phyloP scores from a whole-genome alignment of 1,140 invertebrate species.

The Euwallacea fornicatus region DNA sequence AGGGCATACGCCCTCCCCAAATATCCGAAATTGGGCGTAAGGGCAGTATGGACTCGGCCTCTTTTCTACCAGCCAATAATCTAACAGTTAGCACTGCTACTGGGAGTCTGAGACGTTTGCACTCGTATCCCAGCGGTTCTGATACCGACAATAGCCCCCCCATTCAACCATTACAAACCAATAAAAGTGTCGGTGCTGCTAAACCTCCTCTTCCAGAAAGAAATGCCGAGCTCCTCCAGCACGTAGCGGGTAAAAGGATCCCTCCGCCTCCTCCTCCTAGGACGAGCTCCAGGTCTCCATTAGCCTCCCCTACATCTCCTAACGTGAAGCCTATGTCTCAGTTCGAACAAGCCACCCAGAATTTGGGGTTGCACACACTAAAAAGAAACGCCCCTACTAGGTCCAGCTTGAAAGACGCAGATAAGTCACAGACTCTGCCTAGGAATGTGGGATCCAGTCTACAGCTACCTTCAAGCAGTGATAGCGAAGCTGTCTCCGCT shows the following conservation, averaged over 20 bases:
- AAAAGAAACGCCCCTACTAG: conserved; percentile 50
- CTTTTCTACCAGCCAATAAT: conserved; percentile 50
- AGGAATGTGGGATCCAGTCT: conserved; percentile 53
- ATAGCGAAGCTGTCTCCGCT: conserved; percentile 53
- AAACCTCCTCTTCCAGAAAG: conserved; percentile 79
- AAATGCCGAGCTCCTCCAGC: conserved; percentile 67
- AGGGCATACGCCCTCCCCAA: conserved; percentile 51
- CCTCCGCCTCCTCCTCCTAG: conserved; percentile 85
- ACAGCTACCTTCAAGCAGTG: conserved; percentile 46
- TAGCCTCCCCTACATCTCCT: conserved; percentile 73
- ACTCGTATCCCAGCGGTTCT: conserved; percentile 74
- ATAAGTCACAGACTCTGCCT: conserved; percentile 51
- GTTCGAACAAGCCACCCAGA: conserved; percentile 52
- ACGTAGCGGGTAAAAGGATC: conserved; percentile 68
- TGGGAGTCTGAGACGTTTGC: conserved; percentile 66
- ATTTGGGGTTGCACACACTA: conserved; percentile 50
- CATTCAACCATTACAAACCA: conserved; percentile 56
- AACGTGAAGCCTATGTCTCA: conserved; percentile 51
- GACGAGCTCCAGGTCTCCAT: conserved; percentile 77
- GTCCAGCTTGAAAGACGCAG: conserved; percentile 50
- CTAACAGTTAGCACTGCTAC: conserved; percentile 51
- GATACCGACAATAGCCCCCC: conserved; percentile 72
- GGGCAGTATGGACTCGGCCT: conserved; percentile 60
- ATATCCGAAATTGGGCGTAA: conserved; percentile 60
- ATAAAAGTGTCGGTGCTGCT: conserved; percentile 53